Base-by-base conservation (phyloP, 2,113 vertebrate genomes). In the Poeciliopsis prolifica region DNA sequence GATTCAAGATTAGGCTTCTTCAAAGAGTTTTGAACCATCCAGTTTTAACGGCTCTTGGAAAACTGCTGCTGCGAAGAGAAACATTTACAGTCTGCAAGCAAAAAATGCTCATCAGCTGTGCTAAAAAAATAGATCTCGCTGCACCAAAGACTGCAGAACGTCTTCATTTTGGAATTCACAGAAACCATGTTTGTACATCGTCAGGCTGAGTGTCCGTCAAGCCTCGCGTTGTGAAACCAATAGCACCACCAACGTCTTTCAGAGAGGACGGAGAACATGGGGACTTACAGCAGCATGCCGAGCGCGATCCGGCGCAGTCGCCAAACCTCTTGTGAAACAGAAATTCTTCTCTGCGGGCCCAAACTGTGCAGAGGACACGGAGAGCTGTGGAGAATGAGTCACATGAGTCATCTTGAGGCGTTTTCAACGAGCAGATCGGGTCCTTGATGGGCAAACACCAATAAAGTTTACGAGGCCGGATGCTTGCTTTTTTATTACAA, bases 311-410 rank as follows among this genome's bases (percentile, higher is more conserved):
- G 51, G 72, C 15, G 17, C 0, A 12, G 68, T 64, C 64, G 40
- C 8, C 44, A 48, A 85, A 68, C 70, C 74, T 15, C 74, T 63
- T 68, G 77, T 85, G 81, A 89, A 87, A 63, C 78, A 86, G 81
- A 89, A 85, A 86, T 73, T 70, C 70, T 75, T 74, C 75, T 87
- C 72, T 79, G 78, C 65, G 80, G 78, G 65, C 1, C 70, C 17
- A 48, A 37, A 48, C 44, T 19, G 44, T 48, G 44, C 44, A 17
- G 44, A 48, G 74, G 82, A 72, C 69, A 82, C 78, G 80, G 79
- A 1, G 44, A 75, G 73, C 79, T 8, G 72, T 73, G 79, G 68
- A 72, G 11, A 82, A 82, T 29, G 72, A 75, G 65, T 74, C 74
- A 79, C 72, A 84, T 63, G 82, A 88, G 84, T 81, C 77, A 81